Base-by-base conservation (phyloP, 2,113 vertebrate species). In the Nipponia nippon region DNA sequence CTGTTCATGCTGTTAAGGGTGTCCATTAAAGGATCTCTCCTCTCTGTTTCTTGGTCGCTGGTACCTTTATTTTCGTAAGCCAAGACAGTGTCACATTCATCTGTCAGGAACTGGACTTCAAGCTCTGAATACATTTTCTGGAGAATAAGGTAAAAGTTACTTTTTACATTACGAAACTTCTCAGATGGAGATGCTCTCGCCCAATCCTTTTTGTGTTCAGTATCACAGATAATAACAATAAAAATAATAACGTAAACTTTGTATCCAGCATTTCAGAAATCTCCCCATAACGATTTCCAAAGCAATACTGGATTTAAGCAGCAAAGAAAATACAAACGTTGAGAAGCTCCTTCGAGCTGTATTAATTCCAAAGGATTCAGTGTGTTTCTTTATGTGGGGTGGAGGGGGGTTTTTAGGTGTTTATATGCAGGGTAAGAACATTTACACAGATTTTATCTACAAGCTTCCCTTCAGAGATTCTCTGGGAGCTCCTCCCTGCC, bases 21-120 rank as follows among this genome's bases (percentile, higher is more conserved):
- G 19, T 99, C 98, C 98, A 99, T 99, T 67, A 99, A 97, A 16
- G 99, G 99, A 96, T 99, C 99, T 92, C 98, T 98, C 52, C 98
- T 98, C 52, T 98, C 98, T 26, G 97, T 65, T n/a, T 98, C 98
- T 96, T 98, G 98, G 90, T 98, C 98, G 10, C 90, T 98, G 95
- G 98, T 98, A 90, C 99, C 99, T 97, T 98, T 99, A 93, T 99
- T 99, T 97, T 99, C 99, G 1, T 99, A 99, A 63, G 99, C 99
- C 96, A 99, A 97, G 79, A 99, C 97, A 8, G 99, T 99, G 97
- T 99, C 99, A 19, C 96, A 98, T 90, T 99, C 98, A 44, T 99
- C 99, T 97, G 99, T 98, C 83, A 99, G 98, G 95, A 99, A 99
- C 85, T 98, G 98, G 81, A 99, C 98, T 75, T 99, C 98, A 3